Evolutionary conservation across 1,140 invertebrate species (phyloP).

Genomic region (Panulirus ornatus): DNA sequence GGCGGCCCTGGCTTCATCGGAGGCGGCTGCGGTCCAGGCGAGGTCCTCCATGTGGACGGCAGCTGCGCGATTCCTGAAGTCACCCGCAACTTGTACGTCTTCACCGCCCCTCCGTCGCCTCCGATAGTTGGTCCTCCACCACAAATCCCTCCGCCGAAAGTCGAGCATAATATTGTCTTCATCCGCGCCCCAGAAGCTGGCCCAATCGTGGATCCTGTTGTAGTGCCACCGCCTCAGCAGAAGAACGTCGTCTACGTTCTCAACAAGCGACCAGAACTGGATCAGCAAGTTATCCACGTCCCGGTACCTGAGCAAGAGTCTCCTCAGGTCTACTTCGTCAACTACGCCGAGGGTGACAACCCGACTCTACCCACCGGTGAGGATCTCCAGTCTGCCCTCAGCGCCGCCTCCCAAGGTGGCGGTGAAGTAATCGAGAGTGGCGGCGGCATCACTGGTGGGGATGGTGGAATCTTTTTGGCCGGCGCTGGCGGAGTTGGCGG

Average conservation of each 20-base stretch:
- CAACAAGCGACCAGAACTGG: constrained; percentile 22
- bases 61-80: constrained; percentile 13
- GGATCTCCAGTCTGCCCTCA: constrained; percentile 45
- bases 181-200: constrained; percentile 41
- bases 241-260: constrained; percentile 49
- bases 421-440: constrained; percentile 33
- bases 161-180: constrained; percentile 34
- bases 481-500: neutral
- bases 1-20: neutral
- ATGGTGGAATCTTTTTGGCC: neutral
- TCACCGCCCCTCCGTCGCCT: neutral
- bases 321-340: constrained; percentile 49
- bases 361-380: constrained; percentile 38
- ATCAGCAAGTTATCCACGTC: constrained; percentile 37
- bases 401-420: constrained; percentile 31
- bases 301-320: neutral
- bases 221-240: constrained; percentile 47
- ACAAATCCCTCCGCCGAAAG: constrained; percentile 4
- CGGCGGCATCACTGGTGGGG: constrained; percentile 1
- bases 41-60: neutral
- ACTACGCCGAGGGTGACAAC: constrained; percentile 48
- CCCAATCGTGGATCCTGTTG: neutral
- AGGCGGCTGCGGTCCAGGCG: constrained; percentile 2
- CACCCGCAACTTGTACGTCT: constrained; percentile 31
- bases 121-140: neutral